Conservation (phyloP, 2,888 invertebrate genomes). For the Megalurothrips usitatus region DNA sequence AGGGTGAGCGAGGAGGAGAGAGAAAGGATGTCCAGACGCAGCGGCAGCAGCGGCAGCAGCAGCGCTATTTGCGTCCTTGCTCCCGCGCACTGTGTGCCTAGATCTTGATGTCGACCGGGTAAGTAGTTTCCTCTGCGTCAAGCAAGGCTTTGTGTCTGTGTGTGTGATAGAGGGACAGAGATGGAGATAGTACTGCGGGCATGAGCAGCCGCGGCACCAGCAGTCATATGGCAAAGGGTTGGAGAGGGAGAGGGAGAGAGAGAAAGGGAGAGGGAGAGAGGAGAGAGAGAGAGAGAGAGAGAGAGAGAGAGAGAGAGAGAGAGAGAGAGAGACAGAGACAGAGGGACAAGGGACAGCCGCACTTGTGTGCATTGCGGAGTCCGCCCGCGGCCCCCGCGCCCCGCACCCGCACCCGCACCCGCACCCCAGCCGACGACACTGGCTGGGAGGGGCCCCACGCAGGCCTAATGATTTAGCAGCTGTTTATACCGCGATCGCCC, state of each 20-base stretch:
- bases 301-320: no score
- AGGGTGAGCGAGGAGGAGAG: background rate
- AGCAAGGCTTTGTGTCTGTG: background rate
- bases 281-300: no score
- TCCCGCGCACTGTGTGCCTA: background rate
- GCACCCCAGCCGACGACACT: background rate
- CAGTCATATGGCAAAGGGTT: background rate
- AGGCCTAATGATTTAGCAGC: background rate
- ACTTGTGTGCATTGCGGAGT: no score
- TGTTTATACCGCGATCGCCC: constrained; percentile 15
- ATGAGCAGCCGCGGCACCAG: background rate
- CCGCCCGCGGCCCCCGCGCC: background rate
- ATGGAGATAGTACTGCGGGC: background rate
- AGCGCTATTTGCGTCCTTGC: constrained; percentile 7
- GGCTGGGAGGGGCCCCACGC: background rate
- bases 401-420: background rate
- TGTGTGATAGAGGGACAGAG: background rate
- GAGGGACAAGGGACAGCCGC: no score
- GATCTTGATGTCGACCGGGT: constrained; percentile 27
- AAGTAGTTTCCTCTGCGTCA: constrained; percentile 27
- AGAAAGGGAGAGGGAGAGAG: background rate
- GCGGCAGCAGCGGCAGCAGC: no score
- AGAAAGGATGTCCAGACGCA: constrained; percentile 12
- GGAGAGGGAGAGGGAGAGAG: background rate
- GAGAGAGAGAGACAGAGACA: no score